phyloP scores from a whole-genome alignment of 2,888 invertebrate species.

The Volucella inflata region DNA sequence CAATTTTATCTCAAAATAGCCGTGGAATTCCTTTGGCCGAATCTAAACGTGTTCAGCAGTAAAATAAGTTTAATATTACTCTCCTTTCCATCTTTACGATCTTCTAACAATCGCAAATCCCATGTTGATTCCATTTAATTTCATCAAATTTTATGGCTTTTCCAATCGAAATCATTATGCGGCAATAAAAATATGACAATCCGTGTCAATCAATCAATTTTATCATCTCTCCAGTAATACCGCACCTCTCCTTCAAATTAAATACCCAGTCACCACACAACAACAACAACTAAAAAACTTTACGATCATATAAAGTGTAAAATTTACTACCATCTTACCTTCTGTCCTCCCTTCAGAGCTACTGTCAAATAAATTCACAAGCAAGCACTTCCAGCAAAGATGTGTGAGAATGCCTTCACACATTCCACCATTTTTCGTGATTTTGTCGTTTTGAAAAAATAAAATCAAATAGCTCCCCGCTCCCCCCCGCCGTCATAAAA shows the following conservation, averaged over 20 bases:
- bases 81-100: too few species aligned
- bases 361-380: constrained; percentile 74
- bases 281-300: constrained; percentile 45
- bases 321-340: constrained; percentile 65
- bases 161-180: constrained; percentile 67
- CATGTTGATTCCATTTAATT: constrained; percentile 56
- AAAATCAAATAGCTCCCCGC: constrained; percentile 56
- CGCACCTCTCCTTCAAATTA: background rate
- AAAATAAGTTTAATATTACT: too few species aligned
- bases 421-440: background rate
- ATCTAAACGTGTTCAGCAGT: too few species aligned
- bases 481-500: constrained; percentile 55
- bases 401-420: constrained; percentile 17
- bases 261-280: background rate
- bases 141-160: constrained; percentile 34
- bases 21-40: too few species aligned
- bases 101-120: background rate
- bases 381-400: constrained; percentile 1
- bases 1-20: too few species aligned
- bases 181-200: constrained; percentile 69
- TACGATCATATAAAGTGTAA: constrained; percentile 70
- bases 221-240: constrained; percentile 14
- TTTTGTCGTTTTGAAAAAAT: constrained; percentile 13
- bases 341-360: constrained; percentile 50
- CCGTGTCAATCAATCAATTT: constrained; percentile 74